Conservation (phyloP, 53 echinoderm and acorn worm species). For the Stichopus horrens region DNA sequence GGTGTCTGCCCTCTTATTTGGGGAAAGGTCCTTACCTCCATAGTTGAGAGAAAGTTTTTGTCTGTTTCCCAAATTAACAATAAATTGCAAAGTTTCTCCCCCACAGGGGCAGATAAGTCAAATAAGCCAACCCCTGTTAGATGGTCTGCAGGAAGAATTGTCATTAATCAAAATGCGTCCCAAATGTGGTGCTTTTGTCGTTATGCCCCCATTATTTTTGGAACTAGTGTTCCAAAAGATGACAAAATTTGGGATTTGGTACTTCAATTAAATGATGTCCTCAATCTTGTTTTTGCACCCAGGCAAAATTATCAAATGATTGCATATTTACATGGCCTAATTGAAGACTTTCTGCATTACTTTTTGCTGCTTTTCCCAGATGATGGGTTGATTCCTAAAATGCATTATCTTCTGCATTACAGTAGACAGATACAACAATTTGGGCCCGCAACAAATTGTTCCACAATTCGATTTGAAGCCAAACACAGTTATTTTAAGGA, state of each 20-base stretch:
- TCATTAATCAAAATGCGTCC: neutral
- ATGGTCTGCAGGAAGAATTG: neutral
- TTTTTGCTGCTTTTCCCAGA: neutral
- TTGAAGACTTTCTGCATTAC: neutral
- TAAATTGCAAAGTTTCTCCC: neutral
- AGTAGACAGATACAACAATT: neutral
- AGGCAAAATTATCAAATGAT: neutral
- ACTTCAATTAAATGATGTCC: neutral
- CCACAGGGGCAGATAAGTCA: constrained; percentile 1
- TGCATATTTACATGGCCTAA: neutral
- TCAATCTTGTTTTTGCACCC: neutral
- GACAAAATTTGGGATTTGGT: neutral
- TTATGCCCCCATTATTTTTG: neutral
- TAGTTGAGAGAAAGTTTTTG: neutral
- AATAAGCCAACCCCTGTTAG: constrained; percentile 10
- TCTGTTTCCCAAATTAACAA: neutral
- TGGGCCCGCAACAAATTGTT: neutral
- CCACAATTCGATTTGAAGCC: neutral
- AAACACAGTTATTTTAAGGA: too few relatives aligned
- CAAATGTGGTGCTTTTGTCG: neutral
- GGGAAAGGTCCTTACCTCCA: neutral
- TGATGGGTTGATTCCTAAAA: constrained; percentile 8
- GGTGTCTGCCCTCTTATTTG: constrained; percentile 27
- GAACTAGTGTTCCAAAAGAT: constrained; percentile 1
- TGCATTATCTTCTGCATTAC: constrained; percentile 19